These are phyloP conservation scores for Mizuhopecten yessoensis DNA, from an alignment of 1,140 invertebrate genomes.

Conservation along the genomic window DNA sequence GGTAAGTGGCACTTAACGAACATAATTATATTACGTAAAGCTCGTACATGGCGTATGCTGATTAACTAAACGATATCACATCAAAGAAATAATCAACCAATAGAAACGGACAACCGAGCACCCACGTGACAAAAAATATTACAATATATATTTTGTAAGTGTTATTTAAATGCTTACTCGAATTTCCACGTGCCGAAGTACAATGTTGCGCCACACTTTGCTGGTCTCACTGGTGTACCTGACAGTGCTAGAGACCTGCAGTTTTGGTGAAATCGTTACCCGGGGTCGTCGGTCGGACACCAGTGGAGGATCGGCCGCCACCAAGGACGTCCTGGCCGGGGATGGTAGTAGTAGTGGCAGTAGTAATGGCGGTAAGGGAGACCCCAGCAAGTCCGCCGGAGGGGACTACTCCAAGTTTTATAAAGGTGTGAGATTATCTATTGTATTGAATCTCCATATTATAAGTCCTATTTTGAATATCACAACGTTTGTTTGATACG, in stretches of 20 bases:
- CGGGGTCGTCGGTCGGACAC: neutral
- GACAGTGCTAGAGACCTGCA: neutral
- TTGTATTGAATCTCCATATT: too few species aligned
- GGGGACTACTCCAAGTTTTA: constrained; percentile 24
- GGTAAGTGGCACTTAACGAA: neutral
- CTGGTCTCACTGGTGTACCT: neutral
- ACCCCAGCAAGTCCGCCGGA: neutral
- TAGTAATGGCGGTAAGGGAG: neutral
- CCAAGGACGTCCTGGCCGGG: neutral
- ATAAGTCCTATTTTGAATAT: too few species aligned
- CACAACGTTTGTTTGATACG: too few species aligned
- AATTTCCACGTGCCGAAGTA: neutral
- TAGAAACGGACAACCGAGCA: neutral
- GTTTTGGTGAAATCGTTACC: neutral
- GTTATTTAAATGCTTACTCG: neutral
- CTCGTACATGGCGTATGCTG: too few species aligned
- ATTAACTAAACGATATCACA: neutral
- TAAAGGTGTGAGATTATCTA: neutral
- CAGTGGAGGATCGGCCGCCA: neutral
- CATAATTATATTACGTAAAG: neutral
- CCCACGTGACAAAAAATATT: neutral
- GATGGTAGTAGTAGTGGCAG: neutral
- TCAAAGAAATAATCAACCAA: neutral
- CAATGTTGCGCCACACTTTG: neutral
- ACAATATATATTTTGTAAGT: neutral